Evolutionary conservation across 1,140 invertebrate genomes (phyloP), one percentile per base, ranked within the genome.

Genomic region (Gyrodactylus bullatarudis): DNA sequence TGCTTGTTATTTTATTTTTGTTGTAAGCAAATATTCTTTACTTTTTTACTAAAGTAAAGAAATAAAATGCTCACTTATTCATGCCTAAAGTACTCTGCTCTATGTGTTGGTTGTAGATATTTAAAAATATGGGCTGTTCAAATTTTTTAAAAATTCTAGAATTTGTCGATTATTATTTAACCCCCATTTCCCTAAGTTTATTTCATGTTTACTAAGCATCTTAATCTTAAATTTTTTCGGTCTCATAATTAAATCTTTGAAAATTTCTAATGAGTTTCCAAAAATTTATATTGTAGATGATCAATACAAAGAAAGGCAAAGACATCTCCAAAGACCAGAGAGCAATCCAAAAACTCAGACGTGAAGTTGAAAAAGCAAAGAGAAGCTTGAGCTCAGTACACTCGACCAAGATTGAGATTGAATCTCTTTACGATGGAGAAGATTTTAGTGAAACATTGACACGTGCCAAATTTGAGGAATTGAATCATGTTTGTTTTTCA

Each of bases 361-460:
- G 91, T 81, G 92, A 95, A 82, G 91, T 95, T 20, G 93, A 97
- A 80, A 95, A 95, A 80, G 92, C 93, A 0, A 97, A 97, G 85
- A 85, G 94, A 79, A 89, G 90, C 54, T 84, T 99, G 72, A 94
- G 90, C 74, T 87, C 89, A 68, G 89, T 88, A 76, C 92, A 96
- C 80, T 91, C 96, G 83, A 89, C 93, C 75, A 88, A 88, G 80
- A 92, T 99, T 79, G 94, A 99, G 84, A 96, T 99, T 79, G 95
- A 99, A 84, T 94, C 91, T 20, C 89, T 99, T 85, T 96, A 89
- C 78, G 93, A 99, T 79, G 92, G 93, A 77, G 91, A 96, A 78
- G 94, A 99, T 79, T 99, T 99, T 86, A 92, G 89, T 21, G 94
- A 98, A 83, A 93, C 91, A 19, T 83, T 99, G 69, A 98, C 95